phyloP scores from a whole-genome alignment of 92 coral and sea anemone genomes.

The Heliopora coerulea region DNA sequence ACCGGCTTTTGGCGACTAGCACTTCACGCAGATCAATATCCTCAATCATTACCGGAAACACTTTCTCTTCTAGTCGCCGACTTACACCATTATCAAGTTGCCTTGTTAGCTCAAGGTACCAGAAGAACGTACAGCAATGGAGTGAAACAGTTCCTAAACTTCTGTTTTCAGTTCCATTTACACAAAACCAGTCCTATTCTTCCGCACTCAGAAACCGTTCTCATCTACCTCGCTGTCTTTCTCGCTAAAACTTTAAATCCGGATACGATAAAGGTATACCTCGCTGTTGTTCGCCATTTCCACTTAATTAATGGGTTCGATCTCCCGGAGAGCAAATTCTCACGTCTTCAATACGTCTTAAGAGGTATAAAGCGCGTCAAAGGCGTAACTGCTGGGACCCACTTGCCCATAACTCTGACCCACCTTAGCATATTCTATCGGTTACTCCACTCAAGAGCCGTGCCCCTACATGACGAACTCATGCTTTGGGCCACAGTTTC shows the following conservation, averaged over 20 bases:
- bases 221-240: not conserved
- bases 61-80: conserved; percentile 45
- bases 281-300: conserved; percentile 49
- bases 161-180: conserved; percentile 36
- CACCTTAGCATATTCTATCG: conserved; percentile 25
- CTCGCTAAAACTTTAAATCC: conserved; percentile 17
- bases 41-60: conserved; percentile 46
- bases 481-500: too few relatives aligned
- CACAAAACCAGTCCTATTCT: conserved; percentile 1
- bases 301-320: conserved; percentile 44
- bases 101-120: conserved; percentile 41
- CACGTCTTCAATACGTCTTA: too few relatives aligned
- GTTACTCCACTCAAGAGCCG: conserved; percentile 9
- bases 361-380: conserved; percentile 44
- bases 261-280: conserved; percentile 42
- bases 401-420: conserved; percentile 44
- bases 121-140: conserved; percentile 52
- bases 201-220: not conserved
- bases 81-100: conserved; percentile 42
- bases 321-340: conserved; percentile 28
- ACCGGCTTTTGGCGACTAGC: conserved; percentile 48
- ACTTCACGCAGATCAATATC: conserved; percentile 45
- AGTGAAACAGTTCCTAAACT: conserved; percentile 43
- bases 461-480: not conserved
- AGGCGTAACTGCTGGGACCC: conserved; percentile 24